Percentiles rank a stretch among this genome's conserved stretches.
phyloP scores from a whole-genome alignment of 2,113 vertebrate genomes.

The Syrrhaptes paradoxus region DNA sequence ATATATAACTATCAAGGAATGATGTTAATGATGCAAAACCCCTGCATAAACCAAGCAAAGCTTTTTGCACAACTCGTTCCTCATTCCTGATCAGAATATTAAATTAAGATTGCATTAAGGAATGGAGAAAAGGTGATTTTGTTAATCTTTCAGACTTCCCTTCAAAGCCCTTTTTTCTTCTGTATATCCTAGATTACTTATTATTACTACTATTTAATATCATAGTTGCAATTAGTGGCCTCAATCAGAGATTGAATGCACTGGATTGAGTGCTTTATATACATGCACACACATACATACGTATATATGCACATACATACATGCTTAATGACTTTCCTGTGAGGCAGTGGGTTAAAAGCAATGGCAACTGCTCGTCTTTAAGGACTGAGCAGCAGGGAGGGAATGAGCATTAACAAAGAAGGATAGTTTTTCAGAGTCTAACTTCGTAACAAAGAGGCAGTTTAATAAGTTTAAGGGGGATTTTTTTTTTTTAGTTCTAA shows the following conservation, averaged over 20 bases:
- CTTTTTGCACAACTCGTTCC: neutral
- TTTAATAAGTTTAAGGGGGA: neutral
- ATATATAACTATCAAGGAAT: neutral
- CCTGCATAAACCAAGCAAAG: neutral
- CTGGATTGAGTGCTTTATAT: neutral
- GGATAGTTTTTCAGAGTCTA: neutral
- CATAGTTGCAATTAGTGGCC: neutral
- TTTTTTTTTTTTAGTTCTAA: neutral
- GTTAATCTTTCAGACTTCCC: neutral
- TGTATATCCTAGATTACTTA: neutral
- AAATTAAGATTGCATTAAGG: conserved; percentile 12
- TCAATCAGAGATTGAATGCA: neutral
- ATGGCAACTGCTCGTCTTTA: neutral
- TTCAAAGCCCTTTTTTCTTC: neutral
- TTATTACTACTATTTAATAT: neutral
- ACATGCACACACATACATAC: neutral
- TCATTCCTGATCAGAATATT: conserved; percentile 46
- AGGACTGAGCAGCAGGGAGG: neutral
- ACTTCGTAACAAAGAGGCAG: neutral
- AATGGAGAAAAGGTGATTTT: neutral
- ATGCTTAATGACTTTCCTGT: neutral
- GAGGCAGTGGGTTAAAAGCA: neutral
- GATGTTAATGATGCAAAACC: conserved; percentile 16
- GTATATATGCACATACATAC: neutral
- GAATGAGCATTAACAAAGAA: neutral